phyloP scores from a whole-genome alignment of 2,113 vertebrate species.

The human (Homo sapiens) region DNA sequence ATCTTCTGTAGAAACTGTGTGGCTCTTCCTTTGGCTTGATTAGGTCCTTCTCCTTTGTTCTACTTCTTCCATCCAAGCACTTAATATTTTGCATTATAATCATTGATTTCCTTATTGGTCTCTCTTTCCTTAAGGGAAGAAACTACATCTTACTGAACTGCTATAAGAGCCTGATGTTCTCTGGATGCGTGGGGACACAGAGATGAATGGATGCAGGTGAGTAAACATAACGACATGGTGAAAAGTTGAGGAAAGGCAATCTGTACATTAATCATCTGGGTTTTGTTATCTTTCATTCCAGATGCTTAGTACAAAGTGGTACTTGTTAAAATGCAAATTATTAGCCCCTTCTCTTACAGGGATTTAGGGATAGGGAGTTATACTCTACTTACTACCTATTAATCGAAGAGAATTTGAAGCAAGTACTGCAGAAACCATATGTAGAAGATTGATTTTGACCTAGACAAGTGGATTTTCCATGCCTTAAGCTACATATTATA shows the following conservation, averaged over 20 bases:
- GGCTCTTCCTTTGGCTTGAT: neutral
- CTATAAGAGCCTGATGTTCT: neutral
- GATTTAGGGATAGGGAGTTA: neutral
- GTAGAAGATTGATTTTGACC: neutral
- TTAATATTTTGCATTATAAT: slow-evolving; percentile 41
- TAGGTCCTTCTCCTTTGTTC: neutral
- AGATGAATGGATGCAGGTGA: neutral
- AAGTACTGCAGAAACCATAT: neutral
- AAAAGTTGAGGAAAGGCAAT: neutral
- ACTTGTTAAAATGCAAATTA: slow-evolving; percentile 1
- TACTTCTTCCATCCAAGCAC: slow-evolving; percentile 1
- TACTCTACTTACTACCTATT: neutral
- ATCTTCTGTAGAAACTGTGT: neutral
- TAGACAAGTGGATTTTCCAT: neutral
- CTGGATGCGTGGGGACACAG: neutral
- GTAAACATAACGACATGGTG: neutral
- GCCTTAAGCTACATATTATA: neutral
- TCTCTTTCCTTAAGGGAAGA: neutral
- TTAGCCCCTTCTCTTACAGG: neutral
- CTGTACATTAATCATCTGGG: neutral
- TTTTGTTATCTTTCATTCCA: neutral
- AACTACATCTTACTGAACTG: neutral
- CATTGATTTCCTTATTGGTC: slow-evolving; percentile 44
- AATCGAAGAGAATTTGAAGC: neutral
- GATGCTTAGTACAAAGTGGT: neutral